phyloP scores from a whole-genome alignment of 2,888 invertebrate genomes.

The Tuta absoluta region DNA sequence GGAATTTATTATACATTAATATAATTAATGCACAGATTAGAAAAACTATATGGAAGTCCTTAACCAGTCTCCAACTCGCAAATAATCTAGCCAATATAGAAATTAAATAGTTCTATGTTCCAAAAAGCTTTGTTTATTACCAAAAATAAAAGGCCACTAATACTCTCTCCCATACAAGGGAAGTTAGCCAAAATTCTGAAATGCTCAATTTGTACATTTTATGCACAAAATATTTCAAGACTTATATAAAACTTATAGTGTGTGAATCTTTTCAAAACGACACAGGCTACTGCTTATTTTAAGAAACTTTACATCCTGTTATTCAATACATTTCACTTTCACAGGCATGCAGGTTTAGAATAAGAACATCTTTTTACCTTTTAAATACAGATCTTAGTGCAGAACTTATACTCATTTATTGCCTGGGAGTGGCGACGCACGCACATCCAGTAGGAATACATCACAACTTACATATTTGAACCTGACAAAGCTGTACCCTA shows the following conservation, averaged over 20 bases:
- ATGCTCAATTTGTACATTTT: slow-evolving; percentile 1
- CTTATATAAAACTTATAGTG: background rate
- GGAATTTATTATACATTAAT: background rate
- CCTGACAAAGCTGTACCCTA: background rate
- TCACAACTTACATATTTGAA: background rate
- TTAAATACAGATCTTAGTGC: background rate
- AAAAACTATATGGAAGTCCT: slow-evolving; percentile 17
- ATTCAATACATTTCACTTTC: background rate
- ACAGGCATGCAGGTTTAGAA: background rate
- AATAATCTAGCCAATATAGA: background rate
- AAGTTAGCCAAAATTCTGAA: background rate
- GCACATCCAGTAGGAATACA: too few relatives aligned
- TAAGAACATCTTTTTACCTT: background rate
- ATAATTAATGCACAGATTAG: background rate
- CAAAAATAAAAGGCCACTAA: slow-evolving; percentile 7
- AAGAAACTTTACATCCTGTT: background rate
- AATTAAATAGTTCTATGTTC: background rate
- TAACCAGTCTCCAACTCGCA: slow-evolving; percentile 6
- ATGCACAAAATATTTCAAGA: background rate
- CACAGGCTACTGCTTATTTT: background rate
- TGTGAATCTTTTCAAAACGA: background rate
- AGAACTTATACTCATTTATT: background rate
- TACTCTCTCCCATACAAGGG: background rate
- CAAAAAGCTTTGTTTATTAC: background rate
- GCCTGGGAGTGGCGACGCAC: too few relatives aligned